Evolutionary conservation across 2,888 invertebrate genomes (phyloP), one percentile per base, ranked within the genome.

Genomic region (Bugula neritina): DNA sequence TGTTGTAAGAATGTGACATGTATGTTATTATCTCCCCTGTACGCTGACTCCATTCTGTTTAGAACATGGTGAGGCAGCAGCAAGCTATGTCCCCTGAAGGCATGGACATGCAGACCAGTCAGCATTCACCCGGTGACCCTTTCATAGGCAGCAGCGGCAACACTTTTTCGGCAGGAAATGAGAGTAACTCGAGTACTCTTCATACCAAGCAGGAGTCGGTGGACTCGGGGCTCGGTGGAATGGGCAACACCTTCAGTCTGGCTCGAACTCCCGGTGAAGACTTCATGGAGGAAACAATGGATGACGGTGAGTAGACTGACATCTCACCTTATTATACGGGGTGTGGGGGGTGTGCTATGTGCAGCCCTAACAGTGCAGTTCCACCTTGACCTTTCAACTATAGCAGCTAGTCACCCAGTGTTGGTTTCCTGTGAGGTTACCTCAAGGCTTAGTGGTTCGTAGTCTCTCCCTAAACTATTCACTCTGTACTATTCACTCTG

Each of bases 181-280:
- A 63, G 3, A 63, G 31, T n/a, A 34, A n/a, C 17, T 63, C 63
- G 10, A 34, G n/a, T 31, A 63, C 29, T 3, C 83, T 83, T 76
- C 96, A 96, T 85, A 91, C 93, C 78, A 88, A 95, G 75, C 95
- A 96, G 85, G 95, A 94, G 85, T 94, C 94, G 17, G 93, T 93
- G 17, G 95, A 96, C 85, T 94, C 93, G 84, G 96, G 96, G 71
- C 88, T 95, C 75, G 94, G 94, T 80, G 70, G 70, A n/a, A 70
- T 70, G 70, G 27, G 35, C 70, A 70, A 27, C 70, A 23, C 35
- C 10, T 43, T 54, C 25, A 54, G 25, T 25, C 29, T 54, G 43
- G 35, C 52, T 2, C 2, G 52, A 10, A 13, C 52, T 70, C 23
- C 52, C 13, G 70, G 70, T 3, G 52, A 43, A 25, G 54, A 54